phyloP scores from a whole-genome alignment of 2,888 invertebrate species.

The Mongoloraphidia duomilia region DNA sequence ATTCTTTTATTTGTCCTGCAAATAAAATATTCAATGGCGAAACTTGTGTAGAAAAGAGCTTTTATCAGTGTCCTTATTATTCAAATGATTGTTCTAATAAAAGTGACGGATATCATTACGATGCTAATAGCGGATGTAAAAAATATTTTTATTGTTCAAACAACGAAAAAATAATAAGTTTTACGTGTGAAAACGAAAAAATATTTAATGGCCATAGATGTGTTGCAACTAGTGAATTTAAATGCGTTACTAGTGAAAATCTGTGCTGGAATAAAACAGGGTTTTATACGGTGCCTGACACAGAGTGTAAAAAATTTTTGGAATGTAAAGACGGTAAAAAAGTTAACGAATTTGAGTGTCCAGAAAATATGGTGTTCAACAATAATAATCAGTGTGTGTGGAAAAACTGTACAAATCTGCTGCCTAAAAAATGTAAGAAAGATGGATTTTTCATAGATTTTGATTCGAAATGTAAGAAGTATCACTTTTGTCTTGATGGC shows the following conservation, averaged over 20 bases:
- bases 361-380: slow-evolving; percentile 19
- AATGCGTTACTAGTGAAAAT: slow-evolving; percentile 29
- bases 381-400: slow-evolving; percentile 22
- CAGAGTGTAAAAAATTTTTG: slow-evolving; percentile 19
- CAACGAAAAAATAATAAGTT: slow-evolving; percentile 36
- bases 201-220: slow-evolving; percentile 44
- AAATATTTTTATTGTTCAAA: slow-evolving; percentile 45
- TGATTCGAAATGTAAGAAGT: slow-evolving; percentile 35
- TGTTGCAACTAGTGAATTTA: slow-evolving; percentile 30
- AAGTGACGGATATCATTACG: slow-evolving; percentile 41
- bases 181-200: slow-evolving; percentile 40
- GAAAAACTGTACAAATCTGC: slow-evolving; percentile 18
- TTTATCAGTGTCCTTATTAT: slow-evolving; percentile 26
- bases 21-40: slow-evolving; percentile 38
- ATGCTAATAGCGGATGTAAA: slow-evolving; percentile 37
- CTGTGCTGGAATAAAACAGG: slow-evolving; percentile 20
- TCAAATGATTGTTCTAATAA: slow-evolving; percentile 35
- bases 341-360: slow-evolving; percentile 16
- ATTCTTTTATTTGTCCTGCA: slow-evolving; percentile 39
- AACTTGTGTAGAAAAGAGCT: slow-evolving; percentile 30
- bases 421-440: slow-evolving; percentile 24
- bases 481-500: slow-evolving; percentile 42
- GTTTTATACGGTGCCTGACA: slow-evolving; percentile 18
- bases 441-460: slow-evolving; percentile 42
- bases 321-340: slow-evolving; percentile 16